Evolutionary conservation across 1,140 invertebrate genomes (phyloP).

Genomic region (Leptinotarsa texana): DNA sequence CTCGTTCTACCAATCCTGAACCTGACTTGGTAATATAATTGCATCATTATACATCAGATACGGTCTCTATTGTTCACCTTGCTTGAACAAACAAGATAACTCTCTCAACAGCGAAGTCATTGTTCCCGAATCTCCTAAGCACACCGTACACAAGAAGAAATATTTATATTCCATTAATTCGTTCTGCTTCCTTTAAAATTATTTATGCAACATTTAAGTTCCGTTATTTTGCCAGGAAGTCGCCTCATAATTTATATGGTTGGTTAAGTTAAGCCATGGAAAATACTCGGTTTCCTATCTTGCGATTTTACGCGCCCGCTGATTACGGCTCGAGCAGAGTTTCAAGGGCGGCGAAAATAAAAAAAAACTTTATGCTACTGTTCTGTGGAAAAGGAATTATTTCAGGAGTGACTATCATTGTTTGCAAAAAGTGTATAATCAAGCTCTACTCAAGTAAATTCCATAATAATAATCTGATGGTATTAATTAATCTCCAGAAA

Average conservation of each 20-base stretch:
- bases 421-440: too few species aligned
- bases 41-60: neutral
- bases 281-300: slow-evolving; percentile 40
- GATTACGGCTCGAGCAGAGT: neutral
- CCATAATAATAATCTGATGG: too few species aligned
- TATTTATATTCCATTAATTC: slow-evolving; percentile 51
- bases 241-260: slow-evolving; percentile 45
- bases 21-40: neutral
- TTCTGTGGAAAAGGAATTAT: too few species aligned
- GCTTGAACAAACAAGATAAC: slow-evolving; percentile 39
- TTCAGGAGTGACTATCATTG: too few species aligned
- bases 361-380: neutral
- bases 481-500: too few species aligned
- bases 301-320: slow-evolving; percentile 35
- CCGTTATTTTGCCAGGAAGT: slow-evolving; percentile 45
- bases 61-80: slow-evolving; percentile 22
- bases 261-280: slow-evolving; percentile 42
- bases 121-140: slow-evolving; percentile 25
- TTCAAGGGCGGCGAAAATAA: neutral
- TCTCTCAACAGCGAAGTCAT: slow-evolving; percentile 19
- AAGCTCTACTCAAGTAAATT: too few species aligned
- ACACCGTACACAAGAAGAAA: slow-evolving; percentile 30
- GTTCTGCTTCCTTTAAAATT: slow-evolving; percentile 43
- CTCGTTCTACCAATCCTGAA: neutral
- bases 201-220: slow-evolving; percentile 51